Evolutionary conservation across 2,797 vertebrate species (phyloP), one percentile per base, ranked within the genome.

Genomic region (Myotis myotis): DNA sequence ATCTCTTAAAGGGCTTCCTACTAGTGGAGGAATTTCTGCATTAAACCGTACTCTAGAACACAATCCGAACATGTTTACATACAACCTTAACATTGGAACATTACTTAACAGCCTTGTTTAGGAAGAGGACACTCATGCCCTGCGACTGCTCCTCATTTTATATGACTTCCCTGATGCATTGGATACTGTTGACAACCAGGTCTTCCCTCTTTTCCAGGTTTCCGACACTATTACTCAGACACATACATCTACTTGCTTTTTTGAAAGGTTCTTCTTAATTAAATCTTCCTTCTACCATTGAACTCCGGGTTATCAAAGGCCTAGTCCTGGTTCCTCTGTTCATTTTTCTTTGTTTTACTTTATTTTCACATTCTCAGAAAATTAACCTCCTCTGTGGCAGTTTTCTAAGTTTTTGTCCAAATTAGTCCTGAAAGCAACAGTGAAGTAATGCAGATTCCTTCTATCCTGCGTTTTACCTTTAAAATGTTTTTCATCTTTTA

Each of bases 1-100:
- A 95, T 96, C 51, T 93, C 70, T 86, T 70, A 30, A 95, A 96
- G 33, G 23, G 30, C 41, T 92, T 83, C 76, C 36, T 86, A 22
- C 22, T 53, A 81, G 78, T 28, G 83, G 64, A 88, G 93, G 95
- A 85, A 79, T 91, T 84, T 93, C 57, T 93, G 23, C 38, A 60
- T 71, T 88, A 82, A 79, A 22, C 49, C 0, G 23, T 68, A n/a
- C 71, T 90, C 75, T 84, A 71, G 51, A 83, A 86, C 7, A 85
- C 0, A 3, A 51, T 20, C 38, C 20, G 44, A 85, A 38, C 49
- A 33, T 60, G 33, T 60, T 70, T 86, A 53, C 2, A 38, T 30
- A 22, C 1, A 44, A 44, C 9, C 4, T 55, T 36, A 76, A 68
- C 22, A 51, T 10, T 74, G 36, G 16, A 89, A 16, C 1, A 8